Conservation (phyloP, 2,113 vertebrate genomes). For the Chaenocephalus aceratus region DNA sequence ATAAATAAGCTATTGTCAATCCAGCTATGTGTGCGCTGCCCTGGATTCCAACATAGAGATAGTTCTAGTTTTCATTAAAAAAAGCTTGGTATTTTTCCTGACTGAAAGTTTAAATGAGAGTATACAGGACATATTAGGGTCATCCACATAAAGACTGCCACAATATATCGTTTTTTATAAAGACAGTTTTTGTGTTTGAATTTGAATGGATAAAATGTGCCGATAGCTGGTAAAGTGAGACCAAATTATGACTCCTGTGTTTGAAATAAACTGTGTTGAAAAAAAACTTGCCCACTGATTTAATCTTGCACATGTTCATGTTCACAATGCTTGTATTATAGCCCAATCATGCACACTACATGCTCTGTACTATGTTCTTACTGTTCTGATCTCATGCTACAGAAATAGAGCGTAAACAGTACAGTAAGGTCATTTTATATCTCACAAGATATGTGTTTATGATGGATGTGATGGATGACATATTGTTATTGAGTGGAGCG, state of each 20-base stretch:
- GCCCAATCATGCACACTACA: not conserved
- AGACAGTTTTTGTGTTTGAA: constrained; percentile 48
- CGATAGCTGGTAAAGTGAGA: constrained; percentile 72
- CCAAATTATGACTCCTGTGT: constrained; percentile 77
- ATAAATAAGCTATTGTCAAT: constrained; percentile 73
- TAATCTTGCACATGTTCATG: not conserved
- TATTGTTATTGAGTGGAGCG: not conserved
- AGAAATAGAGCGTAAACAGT: not conserved
- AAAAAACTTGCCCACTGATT: constrained; percentile 16
- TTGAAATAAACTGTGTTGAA: constrained; percentile 82
- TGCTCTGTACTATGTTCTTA: not conserved
- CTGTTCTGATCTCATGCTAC: not conserved
- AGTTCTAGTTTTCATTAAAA: constrained; percentile 36
- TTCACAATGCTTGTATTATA: not conserved
- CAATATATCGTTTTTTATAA: constrained; percentile 29
- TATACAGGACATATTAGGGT: constrained; percentile 55
- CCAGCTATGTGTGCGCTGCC: constrained; percentile 58
- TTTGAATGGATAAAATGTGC: constrained; percentile 64
- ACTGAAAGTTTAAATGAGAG: constrained; percentile 54
- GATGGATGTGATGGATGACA: not conserved
- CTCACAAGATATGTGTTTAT: not conserved
- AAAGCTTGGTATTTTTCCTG: constrained; percentile 57
- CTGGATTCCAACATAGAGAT: constrained; percentile 56
- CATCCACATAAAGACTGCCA: constrained; percentile 40
- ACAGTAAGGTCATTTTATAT: not conserved